A percentile compares a stretch with the other conserved stretches of the same genome.
Evolutionary conservation across 2,888 invertebrate genomes (phyloP).

Genomic region (Anthoptus insignis): DNA sequence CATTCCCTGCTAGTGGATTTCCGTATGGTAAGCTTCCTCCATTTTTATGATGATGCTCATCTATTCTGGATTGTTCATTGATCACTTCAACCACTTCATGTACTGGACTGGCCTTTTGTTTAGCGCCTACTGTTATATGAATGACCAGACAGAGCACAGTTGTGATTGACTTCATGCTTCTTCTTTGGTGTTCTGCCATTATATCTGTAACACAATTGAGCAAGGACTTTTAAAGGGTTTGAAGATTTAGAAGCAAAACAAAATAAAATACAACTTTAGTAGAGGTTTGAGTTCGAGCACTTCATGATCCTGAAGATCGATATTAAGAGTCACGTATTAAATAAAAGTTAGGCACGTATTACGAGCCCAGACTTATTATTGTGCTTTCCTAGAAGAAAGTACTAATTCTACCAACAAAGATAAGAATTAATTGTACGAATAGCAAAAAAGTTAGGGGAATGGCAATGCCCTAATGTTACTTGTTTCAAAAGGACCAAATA

Average conservation of each 20-base stretch:
- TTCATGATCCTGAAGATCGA: too few relatives aligned
- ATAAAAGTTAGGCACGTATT: too few relatives aligned
- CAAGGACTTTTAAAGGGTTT: conserved; percentile 8
- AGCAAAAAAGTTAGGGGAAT: too few relatives aligned
- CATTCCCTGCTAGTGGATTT: conserved; percentile 77
- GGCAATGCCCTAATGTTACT: not conserved
- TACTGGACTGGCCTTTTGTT: conserved; percentile 68
- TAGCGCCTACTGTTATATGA: conserved; percentile 60
- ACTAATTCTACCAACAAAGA: too few relatives aligned
- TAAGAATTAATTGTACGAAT: too few relatives aligned
- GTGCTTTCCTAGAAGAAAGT: too few relatives aligned
- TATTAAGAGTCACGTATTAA: too few relatives aligned
- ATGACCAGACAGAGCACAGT: conserved; percentile 59
- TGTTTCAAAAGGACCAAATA: not conserved
- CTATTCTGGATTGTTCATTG: conserved; percentile 74
- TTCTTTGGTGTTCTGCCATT: conserved; percentile 56
- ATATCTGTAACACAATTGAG: conserved; percentile 68
- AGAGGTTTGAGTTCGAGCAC: too few relatives aligned
- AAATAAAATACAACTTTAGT: too few relatives aligned
- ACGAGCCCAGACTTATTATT: too few relatives aligned
- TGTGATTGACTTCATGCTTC: conserved; percentile 46
- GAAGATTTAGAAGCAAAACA: too few relatives aligned
- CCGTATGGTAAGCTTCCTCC: conserved; percentile 66
- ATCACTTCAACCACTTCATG: conserved; percentile 70
- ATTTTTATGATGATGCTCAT: conserved; percentile 61